Base-by-base conservation (phyloP, 2,888 invertebrate genomes). In the Mylabris sibirica region DNA sequence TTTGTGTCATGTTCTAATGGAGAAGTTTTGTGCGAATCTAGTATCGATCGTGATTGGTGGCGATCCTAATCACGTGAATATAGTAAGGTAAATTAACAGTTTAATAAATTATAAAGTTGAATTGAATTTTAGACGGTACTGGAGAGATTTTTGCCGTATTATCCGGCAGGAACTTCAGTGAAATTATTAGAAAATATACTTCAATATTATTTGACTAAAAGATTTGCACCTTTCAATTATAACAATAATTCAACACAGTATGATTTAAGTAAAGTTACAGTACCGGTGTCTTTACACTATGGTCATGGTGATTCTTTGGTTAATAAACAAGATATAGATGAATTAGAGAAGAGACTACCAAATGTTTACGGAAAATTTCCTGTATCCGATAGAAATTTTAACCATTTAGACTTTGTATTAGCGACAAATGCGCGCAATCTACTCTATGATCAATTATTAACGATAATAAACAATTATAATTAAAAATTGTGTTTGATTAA, bases 391-490 rank as follows among this genome's bases (percentile, higher is more conserved):
- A 77, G 84, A 1, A 83, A 84, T 6, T 93, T 92, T 77, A 91
- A 89, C 79, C 93, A 93, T 80, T 79, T 92, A 70, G 93, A 93
- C 79, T 93, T 91, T 79, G 84, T 91, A 73, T 91, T 90, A 89
- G 92, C 88, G 14, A 88, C 88, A 14, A 87, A 91, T 79, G 89
- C 88, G 0, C 87, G 86, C 65, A 84, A 85, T 3, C 79, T 91
- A 66, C 79, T 92, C 0, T 92, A 90, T 77, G 84, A 89, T 65
- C 86, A 87, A 72, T 82, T 90, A 41, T 81, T 90, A 20, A 85
- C 85, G 66, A 83, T 89, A 26, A 88, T 92, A 82, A 85, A 84
- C 69, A 83, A 84, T 76, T 82, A 80, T 72, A 69, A 68, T 49
- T 73, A 59, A 60, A 59, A 63, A 68, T 20, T 49, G 12, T 12